Evolutionary conservation across 2,113 vertebrate genomes (phyloP).

Genomic region (Budorcas taxicolor): DNA sequence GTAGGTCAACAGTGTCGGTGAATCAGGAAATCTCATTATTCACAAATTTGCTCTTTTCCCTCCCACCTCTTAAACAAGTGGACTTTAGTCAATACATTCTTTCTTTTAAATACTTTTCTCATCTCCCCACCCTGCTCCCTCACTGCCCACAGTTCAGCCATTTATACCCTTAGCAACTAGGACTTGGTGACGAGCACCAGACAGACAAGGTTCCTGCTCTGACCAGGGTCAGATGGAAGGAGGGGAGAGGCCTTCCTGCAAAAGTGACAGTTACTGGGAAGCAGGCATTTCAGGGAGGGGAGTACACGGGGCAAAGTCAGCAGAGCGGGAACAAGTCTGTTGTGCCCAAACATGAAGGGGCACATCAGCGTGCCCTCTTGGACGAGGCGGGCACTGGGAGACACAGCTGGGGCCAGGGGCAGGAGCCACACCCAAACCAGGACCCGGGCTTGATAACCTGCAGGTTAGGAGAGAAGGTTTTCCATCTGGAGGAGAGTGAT

Average conservation of each 20-base stretch:
- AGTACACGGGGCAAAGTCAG: neutral
- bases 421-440: neutral
- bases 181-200: neutral
- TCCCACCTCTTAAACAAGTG: neutral
- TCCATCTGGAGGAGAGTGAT: neutral
- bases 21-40: slow-evolving; percentile 30
- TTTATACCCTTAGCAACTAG: neutral
- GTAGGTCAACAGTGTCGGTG: neutral
- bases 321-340: neutral
- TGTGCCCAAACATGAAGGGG: neutral
- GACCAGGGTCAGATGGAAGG: neutral
- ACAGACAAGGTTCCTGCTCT: neutral
- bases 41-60: neutral
- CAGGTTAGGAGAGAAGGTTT: neutral
- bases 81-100: neutral
- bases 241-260: neutral
- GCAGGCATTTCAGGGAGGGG: neutral
- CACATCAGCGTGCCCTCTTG: rapidly evolving
- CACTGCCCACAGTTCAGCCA: neutral
- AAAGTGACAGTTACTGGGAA: neutral
- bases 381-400: rapidly evolving
- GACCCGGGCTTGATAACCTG: neutral
- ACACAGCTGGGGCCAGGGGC: neutral
- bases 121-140: neutral
- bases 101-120: neutral